Conservation (phyloP, 2,113 vertebrate species). For the Spea multiplicata region DNA sequence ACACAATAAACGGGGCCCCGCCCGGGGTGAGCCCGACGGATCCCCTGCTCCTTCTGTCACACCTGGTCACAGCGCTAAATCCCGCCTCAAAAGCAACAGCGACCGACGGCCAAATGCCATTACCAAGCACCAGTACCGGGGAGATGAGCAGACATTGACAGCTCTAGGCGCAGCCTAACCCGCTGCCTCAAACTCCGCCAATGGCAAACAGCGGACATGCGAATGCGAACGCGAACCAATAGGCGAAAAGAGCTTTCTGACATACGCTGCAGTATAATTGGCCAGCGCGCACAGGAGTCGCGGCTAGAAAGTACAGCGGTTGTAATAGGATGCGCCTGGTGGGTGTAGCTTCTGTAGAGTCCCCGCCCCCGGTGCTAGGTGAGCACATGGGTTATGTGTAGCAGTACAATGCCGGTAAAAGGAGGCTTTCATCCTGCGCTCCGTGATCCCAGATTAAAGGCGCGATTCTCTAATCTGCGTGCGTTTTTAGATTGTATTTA, state of each 20-base stretch:
- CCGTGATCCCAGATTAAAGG: too few species aligned
- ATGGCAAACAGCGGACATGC: background rate
- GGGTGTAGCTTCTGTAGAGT: background rate
- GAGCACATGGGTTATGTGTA: background rate
- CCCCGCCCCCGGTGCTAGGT: background rate
- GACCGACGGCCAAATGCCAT: slow-evolving; percentile 25
- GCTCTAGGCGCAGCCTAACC: slow-evolving; percentile 33
- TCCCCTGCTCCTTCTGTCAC: too few species aligned
- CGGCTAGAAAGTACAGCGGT: background rate
- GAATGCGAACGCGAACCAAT: background rate
- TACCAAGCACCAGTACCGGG: slow-evolving; percentile 2
- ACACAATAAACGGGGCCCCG: slow-evolving; percentile 10
- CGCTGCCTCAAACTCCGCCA: slow-evolving; percentile 13
- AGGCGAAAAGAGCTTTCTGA: background rate
- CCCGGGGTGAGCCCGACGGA: background rate
- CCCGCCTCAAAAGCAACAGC: slow-evolving; percentile 8
- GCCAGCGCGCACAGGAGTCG: background rate
- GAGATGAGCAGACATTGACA: slow-evolving; percentile 18
- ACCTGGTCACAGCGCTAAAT: background rate
- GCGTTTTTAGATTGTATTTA: too few species aligned
- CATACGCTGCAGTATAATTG: slow-evolving; percentile 5
- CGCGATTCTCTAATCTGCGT: too few species aligned
- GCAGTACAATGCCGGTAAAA: too few species aligned
- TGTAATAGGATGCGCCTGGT: background rate
- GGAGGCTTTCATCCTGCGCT: too few species aligned